Percentiles rank a stretch among this genome's conserved stretches.
phyloP scores from a whole-genome alignment of 2,888 invertebrate species.

The Cremastinae sp. region DNA sequence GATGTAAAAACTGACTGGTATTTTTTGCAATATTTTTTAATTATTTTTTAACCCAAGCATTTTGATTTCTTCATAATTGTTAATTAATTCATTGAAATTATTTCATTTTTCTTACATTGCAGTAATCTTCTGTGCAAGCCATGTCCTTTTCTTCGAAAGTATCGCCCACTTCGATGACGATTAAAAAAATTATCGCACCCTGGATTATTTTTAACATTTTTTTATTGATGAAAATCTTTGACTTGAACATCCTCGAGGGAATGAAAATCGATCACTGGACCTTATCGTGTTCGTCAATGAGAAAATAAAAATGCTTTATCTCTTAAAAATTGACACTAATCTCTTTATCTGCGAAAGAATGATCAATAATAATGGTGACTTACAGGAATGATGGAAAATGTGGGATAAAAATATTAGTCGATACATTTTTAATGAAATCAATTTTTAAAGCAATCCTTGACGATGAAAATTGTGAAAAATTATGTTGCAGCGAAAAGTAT shows the following conservation, averaged over 20 bases:
- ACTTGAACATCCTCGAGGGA: background rate
- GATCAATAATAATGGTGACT: background rate
- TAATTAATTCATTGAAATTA: background rate
- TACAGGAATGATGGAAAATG: background rate
- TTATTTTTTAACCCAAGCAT: background rate
- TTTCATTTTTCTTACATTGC: slow-evolving; percentile 47
- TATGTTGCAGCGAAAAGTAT: no score
- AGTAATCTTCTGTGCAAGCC: slow-evolving; percentile 56
- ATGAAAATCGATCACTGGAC: background rate
- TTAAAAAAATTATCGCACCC: slow-evolving; percentile 19
- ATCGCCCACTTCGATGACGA: background rate
- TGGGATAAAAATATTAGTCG: no score
- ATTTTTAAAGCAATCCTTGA: no score
- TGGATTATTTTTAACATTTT: slow-evolving; percentile 12
- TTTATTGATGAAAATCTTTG: background rate
- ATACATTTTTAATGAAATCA: no score
- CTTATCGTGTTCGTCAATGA: slow-evolving; percentile 4
- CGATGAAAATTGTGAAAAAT: no score
- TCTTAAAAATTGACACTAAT: slow-evolving; percentile 1
- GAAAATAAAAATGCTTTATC: slow-evolving; percentile 16
- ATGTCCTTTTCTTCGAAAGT: slow-evolving; percentile 49
- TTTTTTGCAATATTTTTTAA: no score
- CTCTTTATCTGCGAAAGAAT: background rate
- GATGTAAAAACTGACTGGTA: no score
- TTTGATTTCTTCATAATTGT: no score